Evolutionary conservation across 2,888 invertebrate genomes (phyloP).

Genomic region (Pyralis farinalis): DNA sequence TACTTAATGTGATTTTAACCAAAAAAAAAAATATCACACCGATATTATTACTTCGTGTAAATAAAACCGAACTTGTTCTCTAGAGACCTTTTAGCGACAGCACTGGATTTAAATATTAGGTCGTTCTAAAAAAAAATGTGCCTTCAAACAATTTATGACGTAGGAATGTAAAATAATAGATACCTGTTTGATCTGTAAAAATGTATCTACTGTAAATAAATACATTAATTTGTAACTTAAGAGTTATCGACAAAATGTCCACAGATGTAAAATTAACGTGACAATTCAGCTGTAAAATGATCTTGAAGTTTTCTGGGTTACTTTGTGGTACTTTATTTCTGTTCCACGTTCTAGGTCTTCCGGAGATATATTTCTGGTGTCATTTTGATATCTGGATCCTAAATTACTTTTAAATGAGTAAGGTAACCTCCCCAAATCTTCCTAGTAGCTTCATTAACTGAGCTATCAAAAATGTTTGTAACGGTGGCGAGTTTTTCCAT

Average conservation of each 20-base stretch:
- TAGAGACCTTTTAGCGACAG: slow-evolving; percentile 4
- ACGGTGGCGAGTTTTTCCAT: too few relatives aligned
- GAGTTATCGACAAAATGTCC: too few relatives aligned
- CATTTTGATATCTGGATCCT: too few relatives aligned
- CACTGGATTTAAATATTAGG: slow-evolving; percentile 34
- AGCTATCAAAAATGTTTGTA: too few relatives aligned
- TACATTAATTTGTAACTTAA: slow-evolving; percentile 26
- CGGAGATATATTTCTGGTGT: too few relatives aligned
- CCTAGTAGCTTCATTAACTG: too few relatives aligned
- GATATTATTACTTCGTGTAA: slow-evolving; percentile 53
- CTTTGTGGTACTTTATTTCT: too few relatives aligned
- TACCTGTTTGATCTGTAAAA: slow-evolving; percentile 55
- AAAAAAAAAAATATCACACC: slow-evolving; percentile 61
- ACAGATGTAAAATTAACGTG: neutral
- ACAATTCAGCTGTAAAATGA: neutral
- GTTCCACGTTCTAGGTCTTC: too few relatives aligned
- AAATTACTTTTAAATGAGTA: too few relatives aligned
- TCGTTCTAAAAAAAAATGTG: slow-evolving; percentile 71
- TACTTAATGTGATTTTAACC: slow-evolving; percentile 76
- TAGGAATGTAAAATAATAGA: slow-evolving; percentile 56
- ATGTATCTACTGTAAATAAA: slow-evolving; percentile 42
- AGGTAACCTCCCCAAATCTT: too few relatives aligned
- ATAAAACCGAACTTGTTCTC: slow-evolving; percentile 30
- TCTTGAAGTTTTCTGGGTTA: too few relatives aligned
- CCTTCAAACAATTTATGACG: slow-evolving; percentile 70